Evolutionary conservation across 2,113 vertebrate species (phyloP), one percentile per base, ranked within the genome.

Genomic region (Varanus komodoensis): DNA sequence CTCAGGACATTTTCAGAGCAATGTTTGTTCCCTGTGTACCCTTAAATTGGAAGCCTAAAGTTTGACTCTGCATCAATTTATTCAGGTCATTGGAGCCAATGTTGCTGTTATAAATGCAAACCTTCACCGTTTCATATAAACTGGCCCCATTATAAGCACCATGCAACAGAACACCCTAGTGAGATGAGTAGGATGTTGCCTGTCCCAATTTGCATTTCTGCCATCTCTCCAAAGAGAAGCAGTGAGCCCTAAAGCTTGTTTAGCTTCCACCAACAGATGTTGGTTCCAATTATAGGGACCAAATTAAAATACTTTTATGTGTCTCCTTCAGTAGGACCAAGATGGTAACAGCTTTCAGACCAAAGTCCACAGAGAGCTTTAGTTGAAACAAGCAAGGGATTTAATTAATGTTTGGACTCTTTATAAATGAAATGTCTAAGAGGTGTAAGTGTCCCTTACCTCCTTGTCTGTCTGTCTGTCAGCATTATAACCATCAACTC

Each of bases 401-500:
- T 90, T 90, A 69, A 69, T 48, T 52, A 86, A 8, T 87, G 38
- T 27, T 87, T 14, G 38, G 0, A 73, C 91, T 95, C 17, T 91
- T 90, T 92, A 91, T 91, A 89, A 91, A 87, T 89, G 83, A 89
- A 92, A 80, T 82, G 78, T 93, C 68, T 88, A 61, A 15, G 44
- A 67, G 15, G 61, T 50, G 90, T 89, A 32, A 91, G 90, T 69
- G 38, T 32, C 64, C 48, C 34, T 50, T 91, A 80, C 89, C 67
- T 34, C 89, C 57, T 90, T 34, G 89, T 85, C 89, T 90, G 85
- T 85, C 89, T 90, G 85, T 64, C 5, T 89, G 81, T 27, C 91
- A 75, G 44, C 80, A 84, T 93, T 92, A 89, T 91, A 95, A 94
- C 92, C 64, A 64, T 38, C 88, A 8, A 78, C 93, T 75, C 88